phyloP scores from a whole-genome alignment of 2,797 vertebrate genomes.

The Rhinichthys osculus region DNA sequence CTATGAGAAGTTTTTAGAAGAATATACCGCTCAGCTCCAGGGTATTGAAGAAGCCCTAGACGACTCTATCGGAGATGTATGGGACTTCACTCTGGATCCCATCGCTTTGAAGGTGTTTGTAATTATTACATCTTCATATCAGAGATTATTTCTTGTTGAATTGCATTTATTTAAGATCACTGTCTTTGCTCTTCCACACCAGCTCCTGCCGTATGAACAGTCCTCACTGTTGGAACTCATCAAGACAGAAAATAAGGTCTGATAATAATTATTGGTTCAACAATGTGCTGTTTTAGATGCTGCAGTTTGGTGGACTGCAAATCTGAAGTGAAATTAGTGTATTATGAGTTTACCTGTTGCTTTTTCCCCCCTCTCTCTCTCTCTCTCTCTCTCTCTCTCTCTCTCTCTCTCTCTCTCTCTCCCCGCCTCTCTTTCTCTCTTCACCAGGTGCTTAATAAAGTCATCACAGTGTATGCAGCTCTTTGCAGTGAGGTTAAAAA shows the following conservation, averaged over 20 bases:
- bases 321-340: background rate
- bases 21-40: constrained; percentile 91
- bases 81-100: constrained; percentile 98
- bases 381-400: constrained; percentile 5
- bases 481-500: constrained; percentile 99
- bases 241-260: constrained; percentile 96
- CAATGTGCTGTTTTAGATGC: background rate
- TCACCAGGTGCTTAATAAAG: constrained; percentile 94
- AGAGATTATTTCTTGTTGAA: too few species aligned
- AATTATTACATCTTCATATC: background rate
- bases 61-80: constrained; percentile 95
- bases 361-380: background rate
- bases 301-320: background rate
- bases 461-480: constrained; percentile 97
- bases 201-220: constrained; percentile 97
- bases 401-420: background rate
- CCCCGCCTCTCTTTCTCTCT: background rate
- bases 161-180: background rate
- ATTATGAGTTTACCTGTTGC: background rate
- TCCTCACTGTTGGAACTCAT: constrained; percentile 95
- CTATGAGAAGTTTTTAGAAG: constrained; percentile 93
- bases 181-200: constrained; percentile 39
- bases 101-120: constrained; percentile 88
- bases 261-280: background rate
- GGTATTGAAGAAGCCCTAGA: constrained; percentile 96